phyloP scores from a whole-genome alignment of 2,113 vertebrate genomes.

The Noturus placidus region DNA sequence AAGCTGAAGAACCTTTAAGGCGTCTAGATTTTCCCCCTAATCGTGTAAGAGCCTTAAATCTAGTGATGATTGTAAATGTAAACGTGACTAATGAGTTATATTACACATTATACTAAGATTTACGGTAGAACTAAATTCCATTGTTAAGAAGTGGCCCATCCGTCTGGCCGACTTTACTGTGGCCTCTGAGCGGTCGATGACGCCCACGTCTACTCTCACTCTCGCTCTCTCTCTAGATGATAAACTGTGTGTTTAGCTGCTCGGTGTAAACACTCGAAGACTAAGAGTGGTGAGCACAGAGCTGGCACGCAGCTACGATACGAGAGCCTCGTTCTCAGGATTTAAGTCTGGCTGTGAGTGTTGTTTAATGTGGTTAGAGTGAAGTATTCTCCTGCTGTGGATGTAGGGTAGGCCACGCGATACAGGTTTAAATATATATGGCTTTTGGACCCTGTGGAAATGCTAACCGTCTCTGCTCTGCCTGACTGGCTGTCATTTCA shows the following conservation, averaged over 20 bases:
- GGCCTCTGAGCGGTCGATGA: background rate
- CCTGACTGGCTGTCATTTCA: background rate
- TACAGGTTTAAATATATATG: background rate
- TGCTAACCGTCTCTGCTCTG: background rate
- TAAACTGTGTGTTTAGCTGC: background rate
- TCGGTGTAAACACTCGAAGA: background rate
- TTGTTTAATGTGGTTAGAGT: background rate
- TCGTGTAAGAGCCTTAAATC: background rate
- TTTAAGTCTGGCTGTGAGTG: background rate
- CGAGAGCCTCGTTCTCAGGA: background rate
- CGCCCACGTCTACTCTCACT: background rate
- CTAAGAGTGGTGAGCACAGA: background rate
- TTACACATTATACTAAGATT: background rate
- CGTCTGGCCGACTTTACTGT: background rate
- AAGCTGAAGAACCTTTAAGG: background rate
- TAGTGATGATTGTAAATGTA: background rate
- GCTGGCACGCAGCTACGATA: background rate
- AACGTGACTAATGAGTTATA: background rate
- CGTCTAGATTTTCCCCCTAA: background rate
- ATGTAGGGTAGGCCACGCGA: background rate
- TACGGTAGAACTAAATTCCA: background rate
- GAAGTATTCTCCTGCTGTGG: background rate
- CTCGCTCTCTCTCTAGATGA: background rate
- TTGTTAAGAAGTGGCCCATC: background rate
- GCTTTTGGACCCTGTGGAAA: background rate